Percentiles rank a stretch among this genome's conserved stretches.
These are phyloP conservation scores for Reticulitermes lucifugus DNA, from an alignment of 2,888 invertebrate species.

Conservation along the genomic window DNA sequence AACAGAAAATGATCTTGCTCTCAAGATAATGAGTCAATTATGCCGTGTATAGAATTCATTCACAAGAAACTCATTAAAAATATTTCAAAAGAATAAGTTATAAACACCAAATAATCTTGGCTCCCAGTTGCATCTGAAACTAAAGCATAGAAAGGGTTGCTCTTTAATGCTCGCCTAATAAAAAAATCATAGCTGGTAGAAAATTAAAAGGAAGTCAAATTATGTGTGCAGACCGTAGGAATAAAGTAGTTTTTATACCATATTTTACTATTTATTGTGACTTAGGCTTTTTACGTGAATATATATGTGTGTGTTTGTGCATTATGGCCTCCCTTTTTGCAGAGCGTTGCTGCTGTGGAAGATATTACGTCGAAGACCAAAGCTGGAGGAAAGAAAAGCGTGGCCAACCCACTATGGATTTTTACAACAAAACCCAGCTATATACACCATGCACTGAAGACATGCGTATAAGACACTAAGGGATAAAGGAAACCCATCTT, in stretches of 20 bases:
- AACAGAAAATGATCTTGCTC: no score
- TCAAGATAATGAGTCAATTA: no score
- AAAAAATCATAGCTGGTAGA: not conserved
- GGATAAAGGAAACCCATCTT: constrained; percentile 4
- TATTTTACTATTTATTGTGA: not conserved
- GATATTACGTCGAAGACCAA: not conserved
- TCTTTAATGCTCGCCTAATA: no score
- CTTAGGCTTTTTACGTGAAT: not conserved
- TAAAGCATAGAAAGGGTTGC: no score
- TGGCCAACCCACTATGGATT: not conserved
- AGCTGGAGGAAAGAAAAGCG: not conserved
- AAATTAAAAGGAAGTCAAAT: not conserved
- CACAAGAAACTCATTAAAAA: no score
- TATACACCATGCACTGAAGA: not conserved
- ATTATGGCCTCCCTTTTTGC: not conserved
- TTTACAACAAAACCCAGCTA: not conserved
- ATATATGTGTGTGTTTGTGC: not conserved
- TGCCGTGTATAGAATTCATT: no score
- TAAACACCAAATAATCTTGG: no score
- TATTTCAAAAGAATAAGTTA: no score
- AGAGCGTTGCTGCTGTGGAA: not conserved
- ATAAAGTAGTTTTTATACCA: no score
- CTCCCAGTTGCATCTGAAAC: no score
- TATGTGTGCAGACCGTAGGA: not conserved
- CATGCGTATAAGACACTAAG: not conserved